Percentiles rank a stretch among this genome's conserved stretches.
These are phyloP conservation scores for Wasmannia auropunctata DNA, from an alignment of 1,140 invertebrate genomes.

Conservation along the genomic window DNA sequence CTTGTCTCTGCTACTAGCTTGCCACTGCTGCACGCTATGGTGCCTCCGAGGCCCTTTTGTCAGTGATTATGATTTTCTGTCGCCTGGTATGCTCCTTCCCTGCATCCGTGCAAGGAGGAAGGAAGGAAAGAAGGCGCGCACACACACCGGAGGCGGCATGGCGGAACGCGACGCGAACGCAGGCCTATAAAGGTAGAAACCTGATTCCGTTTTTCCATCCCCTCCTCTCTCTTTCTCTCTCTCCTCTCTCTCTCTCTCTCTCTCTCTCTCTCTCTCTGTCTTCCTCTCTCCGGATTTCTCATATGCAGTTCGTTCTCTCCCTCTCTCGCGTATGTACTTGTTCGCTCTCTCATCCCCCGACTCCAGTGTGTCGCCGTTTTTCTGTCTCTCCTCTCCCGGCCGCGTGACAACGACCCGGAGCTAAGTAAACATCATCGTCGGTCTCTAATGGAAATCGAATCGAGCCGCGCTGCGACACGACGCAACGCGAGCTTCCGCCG, in stretches of 20 bases:
- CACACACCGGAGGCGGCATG: slow-evolving; percentile 30
- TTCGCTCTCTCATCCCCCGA: slow-evolving; percentile 19
- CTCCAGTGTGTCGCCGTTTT: slow-evolving; percentile 32
- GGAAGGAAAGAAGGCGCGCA: slow-evolving; percentile 42
- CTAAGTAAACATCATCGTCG: slow-evolving; percentile 65
- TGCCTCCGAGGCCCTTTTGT: slow-evolving; percentile 66
- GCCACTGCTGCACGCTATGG: slow-evolving; percentile 57
- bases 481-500: slow-evolving; percentile 28
- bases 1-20: slow-evolving; percentile 67
- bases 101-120: slow-evolving; percentile 36
- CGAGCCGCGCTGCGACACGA: slow-evolving; percentile 13
- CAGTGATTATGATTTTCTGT: slow-evolving; percentile 73
- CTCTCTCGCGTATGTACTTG: neutral
- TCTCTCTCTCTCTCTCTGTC: slow-evolving; percentile 41
- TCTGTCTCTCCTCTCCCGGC: slow-evolving; percentile 29
- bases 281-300: slow-evolving; percentile 15
- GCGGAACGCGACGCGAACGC: neutral
- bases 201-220: slow-evolving; percentile 70
- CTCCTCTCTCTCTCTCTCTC: slow-evolving; percentile 10
- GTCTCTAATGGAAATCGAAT: slow-evolving; percentile 68
- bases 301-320: neutral
- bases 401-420: slow-evolving; percentile 41
- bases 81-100: slow-evolving; percentile 38
- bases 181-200: slow-evolving; percentile 55
- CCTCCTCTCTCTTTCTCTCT: slow-evolving; percentile 29